Base-by-base conservation (phyloP, 23 tunicate species). In the Styela plicata region DNA sequence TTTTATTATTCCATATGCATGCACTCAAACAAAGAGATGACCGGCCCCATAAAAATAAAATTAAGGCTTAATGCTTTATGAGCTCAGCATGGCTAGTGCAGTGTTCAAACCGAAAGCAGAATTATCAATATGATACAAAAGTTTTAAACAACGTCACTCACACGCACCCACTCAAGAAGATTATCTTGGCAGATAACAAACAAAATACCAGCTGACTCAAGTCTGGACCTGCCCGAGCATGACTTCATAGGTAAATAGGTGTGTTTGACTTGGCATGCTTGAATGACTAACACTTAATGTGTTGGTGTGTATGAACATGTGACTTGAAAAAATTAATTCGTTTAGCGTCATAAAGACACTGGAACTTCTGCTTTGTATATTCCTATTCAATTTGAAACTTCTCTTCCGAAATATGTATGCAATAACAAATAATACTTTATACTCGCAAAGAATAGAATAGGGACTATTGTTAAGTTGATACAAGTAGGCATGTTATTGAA, bases 221-320 rank as follows among this genome's bases (percentile, higher is more conserved):
- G 77, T 71, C 77, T 30, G 34, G 34, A 71, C 77, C 29, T 71
- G 77, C 77, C 77, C 34, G 29, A 71, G 77, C 36, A 7, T 71
- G 71, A 29, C 34, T 21, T 71, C n/a, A n/a, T n/a, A n/a, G n/a
- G n/a, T 71, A 71, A 71, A 36, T 71, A 71, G 29, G 29, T 71
- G 29, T 34, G 34, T 26, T 34, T 71, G 77, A 44, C 57, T 44
- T 44, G 7, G 57, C 13, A 44, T 13, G 57, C 57, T 44, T 44
- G 10, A 13, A 44, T 44, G 57, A 44, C 57, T 44, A 44, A 44
- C 57, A 44, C 57, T 13, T 5, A 44, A 44, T 44, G 7, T 5
- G 10, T 44, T 44, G 57, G 13, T 13, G 57, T 44, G 57, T 13
- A n/a, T n/a, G n/a, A n/a, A n/a, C 57, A 44, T 44, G 57, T 44